Base-by-base conservation (phyloP, 2,113 vertebrate genomes). In the Rhinopomastus cyanomelas region DNA sequence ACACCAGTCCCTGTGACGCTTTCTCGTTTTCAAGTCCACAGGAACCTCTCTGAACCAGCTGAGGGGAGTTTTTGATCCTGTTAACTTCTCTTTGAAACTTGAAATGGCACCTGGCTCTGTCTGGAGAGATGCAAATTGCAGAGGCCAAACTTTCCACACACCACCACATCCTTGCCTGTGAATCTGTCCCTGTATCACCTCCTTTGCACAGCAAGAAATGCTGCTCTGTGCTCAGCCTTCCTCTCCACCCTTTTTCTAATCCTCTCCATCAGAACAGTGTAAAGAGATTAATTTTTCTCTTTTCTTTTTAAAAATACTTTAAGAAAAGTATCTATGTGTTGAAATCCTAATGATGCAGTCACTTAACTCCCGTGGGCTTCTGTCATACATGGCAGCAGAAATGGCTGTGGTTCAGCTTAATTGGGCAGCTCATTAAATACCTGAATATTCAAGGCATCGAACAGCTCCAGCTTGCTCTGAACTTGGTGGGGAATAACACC, bases 91-190 rank as follows among this genome's bases (percentile, higher is more conserved):
- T 74, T 44, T 62, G 36, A 62, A 71, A 39, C 32, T 14, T 5
- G 11, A 37, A 53, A 32, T 18, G 61, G 34, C 46, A 57, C 22
- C 69, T 29, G 80, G 55, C 46, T 83, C 68, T 16, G 15, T 25
- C 53, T 56, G 55, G 74, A 52, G 69, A 78, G 81, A 52, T 48
- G 48, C n/a, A 59, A 79, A 68, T 52, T 48, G 39, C 56, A 65
- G 23, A n/a, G 44, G 13, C 66, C 67, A 37, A 72, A 20, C 21
- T 79, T 80, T 53, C 65, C 83, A 66, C 86, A n/a, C 2, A 4
- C 37, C 25, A 56, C 17, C 7, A 0, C 3, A 22, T 39, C 44
- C 53, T 59, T 3, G 2, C 51, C 21, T 1, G 5, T 17, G 36
- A 21, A 55, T 25, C 11, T 4, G 42, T 8, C 68, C 46, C 29